Evolutionary conservation across 1,140 invertebrate genomes (phyloP).

Genomic region (Papilio dardanus): DNA sequence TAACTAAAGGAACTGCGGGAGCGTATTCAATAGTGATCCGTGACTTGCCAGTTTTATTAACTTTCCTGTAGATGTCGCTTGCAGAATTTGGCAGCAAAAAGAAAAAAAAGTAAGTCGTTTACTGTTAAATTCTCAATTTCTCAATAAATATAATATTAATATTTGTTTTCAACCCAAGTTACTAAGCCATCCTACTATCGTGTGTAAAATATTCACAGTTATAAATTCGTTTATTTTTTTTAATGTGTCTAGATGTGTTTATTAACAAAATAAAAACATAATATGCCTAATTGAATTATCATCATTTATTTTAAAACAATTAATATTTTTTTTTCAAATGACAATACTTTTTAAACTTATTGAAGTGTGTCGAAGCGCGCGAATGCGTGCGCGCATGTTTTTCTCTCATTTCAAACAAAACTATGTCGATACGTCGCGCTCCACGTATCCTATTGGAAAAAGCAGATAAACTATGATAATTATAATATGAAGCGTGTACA

Average conservation of each 20-base stretch:
- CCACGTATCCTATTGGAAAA: conserved; percentile 77
- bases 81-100: too few species aligned
- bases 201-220: too few species aligned
- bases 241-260: background rate
- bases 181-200: too few species aligned
- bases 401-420: conserved; percentile 66
- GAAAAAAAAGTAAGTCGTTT: too few species aligned
- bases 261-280: background rate
- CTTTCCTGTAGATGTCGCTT: conserved; percentile 22
- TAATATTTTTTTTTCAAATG: conserved; percentile 39
- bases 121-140: too few species aligned
- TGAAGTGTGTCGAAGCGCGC: conserved; percentile 67
- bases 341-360: conserved; percentile 78
- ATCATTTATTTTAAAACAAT: background rate
- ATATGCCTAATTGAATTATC: background rate
- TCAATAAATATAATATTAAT: too few species aligned
- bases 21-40: background rate
- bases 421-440: conserved; percentile 70
- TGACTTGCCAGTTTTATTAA: background rate
- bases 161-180: too few species aligned
- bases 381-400: conserved; percentile 65
- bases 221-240: too few species aligned
- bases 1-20: background rate
- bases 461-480: conserved; percentile 80
- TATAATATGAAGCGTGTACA: conserved; percentile 72